Evolutionary conservation across 53 echinoderm and acorn worm genomes (phyloP).

Genomic region (Stichopus horrens): DNA sequence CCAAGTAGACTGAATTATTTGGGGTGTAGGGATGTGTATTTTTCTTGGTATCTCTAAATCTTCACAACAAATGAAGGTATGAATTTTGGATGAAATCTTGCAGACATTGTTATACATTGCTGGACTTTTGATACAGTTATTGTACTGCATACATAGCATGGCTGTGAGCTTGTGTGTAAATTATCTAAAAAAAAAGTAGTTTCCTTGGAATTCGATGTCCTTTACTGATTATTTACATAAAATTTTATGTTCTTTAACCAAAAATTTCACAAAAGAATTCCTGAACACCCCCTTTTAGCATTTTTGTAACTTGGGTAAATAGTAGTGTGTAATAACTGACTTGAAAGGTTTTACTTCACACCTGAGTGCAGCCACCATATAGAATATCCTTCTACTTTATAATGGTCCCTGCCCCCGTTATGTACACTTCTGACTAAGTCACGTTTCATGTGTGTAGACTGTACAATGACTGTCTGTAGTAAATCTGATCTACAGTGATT

Average conservation of each 20-base stretch:
- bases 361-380: background rate
- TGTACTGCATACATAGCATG: too few species aligned
- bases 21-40: too few species aligned
- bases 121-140: too few species aligned
- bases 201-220: background rate
- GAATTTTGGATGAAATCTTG: too few species aligned
- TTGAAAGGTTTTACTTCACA: background rate
- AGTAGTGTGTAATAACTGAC: background rate
- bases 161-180: too few species aligned
- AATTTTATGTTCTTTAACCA: background rate
- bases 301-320: background rate
- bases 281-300: background rate
- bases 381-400: background rate
- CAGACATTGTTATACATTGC: too few species aligned
- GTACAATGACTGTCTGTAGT: too few species aligned
- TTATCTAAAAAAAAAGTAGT: background rate
- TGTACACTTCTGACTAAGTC: background rate
- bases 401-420: background rate
- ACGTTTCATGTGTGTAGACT: too few species aligned
- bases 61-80: too few species aligned
- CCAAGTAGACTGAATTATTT: too few species aligned
- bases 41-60: too few species aligned
- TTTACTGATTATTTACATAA: background rate
- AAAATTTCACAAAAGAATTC: background rate
- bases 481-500: too few species aligned